A percentile compares a stretch with the other conserved stretches of the same genome.
Evolutionary conservation across 2,113 vertebrate species (phyloP).

Genomic region (Zosterops borbonicus): DNA sequence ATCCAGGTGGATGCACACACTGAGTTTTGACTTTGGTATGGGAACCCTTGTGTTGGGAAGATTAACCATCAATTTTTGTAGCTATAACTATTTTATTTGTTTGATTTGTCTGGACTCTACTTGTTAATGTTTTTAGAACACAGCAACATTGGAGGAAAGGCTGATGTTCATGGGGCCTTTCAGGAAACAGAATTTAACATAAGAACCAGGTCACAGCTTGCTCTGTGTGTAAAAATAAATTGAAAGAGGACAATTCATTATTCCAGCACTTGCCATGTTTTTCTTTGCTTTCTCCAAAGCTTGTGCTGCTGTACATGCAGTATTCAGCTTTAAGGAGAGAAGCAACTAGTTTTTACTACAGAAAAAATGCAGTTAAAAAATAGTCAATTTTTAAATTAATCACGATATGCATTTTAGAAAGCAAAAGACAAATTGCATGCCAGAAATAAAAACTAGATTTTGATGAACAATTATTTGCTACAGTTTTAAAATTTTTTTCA

Average conservation of each 20-base stretch:
- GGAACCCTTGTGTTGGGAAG: neutral
- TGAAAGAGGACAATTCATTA: conserved; percentile 51
- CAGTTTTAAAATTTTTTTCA: neutral
- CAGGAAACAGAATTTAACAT: conserved; percentile 10
- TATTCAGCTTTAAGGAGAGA: conserved; percentile 36
- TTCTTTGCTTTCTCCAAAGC: conserved; percentile 53
- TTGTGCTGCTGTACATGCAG: neutral
- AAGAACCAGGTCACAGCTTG: conserved; percentile 12
- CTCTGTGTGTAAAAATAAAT: conserved; percentile 45
- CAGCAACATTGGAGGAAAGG: neutral
- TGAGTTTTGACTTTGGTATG: neutral
- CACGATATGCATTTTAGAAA: neutral
- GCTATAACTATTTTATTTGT: neutral
- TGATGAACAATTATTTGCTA: neutral
- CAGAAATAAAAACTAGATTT: neutral
- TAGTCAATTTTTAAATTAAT: neutral
- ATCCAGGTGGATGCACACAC: neutral
- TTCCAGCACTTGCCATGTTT: conserved; percentile 35
- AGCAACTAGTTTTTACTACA: neutral
- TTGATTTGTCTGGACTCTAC: neutral
- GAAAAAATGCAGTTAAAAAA: neutral
- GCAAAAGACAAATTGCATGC: neutral
- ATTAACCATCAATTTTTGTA: neutral
- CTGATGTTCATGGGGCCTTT: neutral
- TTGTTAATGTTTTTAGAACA: neutral